A percentile compares a stretch with the other conserved stretches of the same genome.
These are phyloP conservation scores for Agrochola lychnidis DNA, from an alignment of 2,888 invertebrate genomes.

Conservation along the genomic window DNA sequence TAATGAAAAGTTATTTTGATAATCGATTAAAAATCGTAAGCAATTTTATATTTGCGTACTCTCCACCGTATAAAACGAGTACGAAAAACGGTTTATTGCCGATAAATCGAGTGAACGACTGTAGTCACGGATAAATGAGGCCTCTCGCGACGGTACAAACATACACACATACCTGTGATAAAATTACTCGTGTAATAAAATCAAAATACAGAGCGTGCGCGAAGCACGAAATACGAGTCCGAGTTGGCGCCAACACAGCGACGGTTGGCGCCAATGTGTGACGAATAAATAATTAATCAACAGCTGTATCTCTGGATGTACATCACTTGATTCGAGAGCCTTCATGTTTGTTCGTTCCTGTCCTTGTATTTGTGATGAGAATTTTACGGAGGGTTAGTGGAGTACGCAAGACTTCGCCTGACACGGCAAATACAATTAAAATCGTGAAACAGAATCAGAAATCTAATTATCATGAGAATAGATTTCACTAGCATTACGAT, in stretches of 20 bases:
- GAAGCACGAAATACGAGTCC: conserved; percentile 63
- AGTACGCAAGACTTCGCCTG: not conserved
- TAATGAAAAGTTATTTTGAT: conserved; percentile 62
- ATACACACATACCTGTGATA: conserved; percentile 67
- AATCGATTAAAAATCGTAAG: conserved; percentile 70
- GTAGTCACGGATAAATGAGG: conserved; percentile 67
- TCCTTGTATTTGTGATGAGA: conserved; percentile 10
- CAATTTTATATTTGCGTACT: conserved; percentile 65
- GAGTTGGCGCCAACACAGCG: conserved; percentile 69
- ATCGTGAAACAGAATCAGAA: not conserved
- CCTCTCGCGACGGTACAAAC: conserved; percentile 66
- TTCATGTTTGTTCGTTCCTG: conserved; percentile 28
- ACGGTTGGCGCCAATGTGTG: conserved; percentile 71
- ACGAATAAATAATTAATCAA: conserved; percentile 66
- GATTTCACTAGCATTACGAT: not conserved
- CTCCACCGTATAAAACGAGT: conserved; percentile 65
- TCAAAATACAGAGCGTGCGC: conserved; percentile 62
- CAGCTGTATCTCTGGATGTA: conserved; percentile 32
- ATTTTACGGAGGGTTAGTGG: conserved; percentile 9
- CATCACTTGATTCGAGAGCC: conserved; percentile 40
- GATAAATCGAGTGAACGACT: conserved; percentile 74
- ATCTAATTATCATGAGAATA: not conserved
- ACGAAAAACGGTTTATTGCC: conserved; percentile 75
- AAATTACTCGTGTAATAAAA: conserved; percentile 75
- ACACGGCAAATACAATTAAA: conserved; percentile 10